Evolutionary conservation across 2,888 invertebrate species (phyloP).

Genomic region (Nomada lathburiana): DNA sequence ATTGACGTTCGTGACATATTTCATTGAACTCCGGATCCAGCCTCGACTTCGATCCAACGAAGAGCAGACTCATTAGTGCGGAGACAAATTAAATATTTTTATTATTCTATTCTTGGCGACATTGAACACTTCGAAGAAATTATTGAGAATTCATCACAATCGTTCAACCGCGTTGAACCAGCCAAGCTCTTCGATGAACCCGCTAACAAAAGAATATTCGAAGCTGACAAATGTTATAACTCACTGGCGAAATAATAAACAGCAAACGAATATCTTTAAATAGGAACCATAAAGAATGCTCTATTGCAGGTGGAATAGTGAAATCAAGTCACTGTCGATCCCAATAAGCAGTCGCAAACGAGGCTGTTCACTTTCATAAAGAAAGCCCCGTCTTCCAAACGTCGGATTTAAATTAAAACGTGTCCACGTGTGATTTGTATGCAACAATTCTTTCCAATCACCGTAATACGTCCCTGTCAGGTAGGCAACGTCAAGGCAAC

Average conservation of each 20-base stretch:
- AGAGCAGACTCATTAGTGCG: background rate
- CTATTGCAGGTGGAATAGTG: no score
- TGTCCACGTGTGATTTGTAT: slow-evolving; percentile 20
- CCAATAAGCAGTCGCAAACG: no score
- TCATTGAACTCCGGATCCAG: slow-evolving; percentile 38
- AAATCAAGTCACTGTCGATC: no score
- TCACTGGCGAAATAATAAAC: no score
- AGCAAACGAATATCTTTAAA: background rate
- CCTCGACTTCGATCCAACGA: slow-evolving; percentile 31
- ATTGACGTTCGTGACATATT: slow-evolving; percentile 34
- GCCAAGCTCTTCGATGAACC: no score
- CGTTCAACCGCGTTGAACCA: no score
- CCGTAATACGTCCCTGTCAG: slow-evolving; percentile 2
- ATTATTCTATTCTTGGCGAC: background rate
- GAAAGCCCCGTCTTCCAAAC: background rate
- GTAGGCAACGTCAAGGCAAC: slow-evolving; percentile 23
- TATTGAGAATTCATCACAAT: no score
- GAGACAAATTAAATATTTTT: background rate
- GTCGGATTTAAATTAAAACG: slow-evolving; percentile 3
- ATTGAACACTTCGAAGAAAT: no score
- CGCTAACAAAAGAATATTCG: no score
- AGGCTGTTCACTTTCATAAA: background rate
- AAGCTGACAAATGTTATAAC: no score
- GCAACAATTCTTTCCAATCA: slow-evolving; percentile 12
- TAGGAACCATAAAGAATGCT: no score